These are phyloP conservation scores for Streptopelia turtur DNA, from an alignment of 2,797 vertebrate genomes.

Conservation along the genomic window DNA sequence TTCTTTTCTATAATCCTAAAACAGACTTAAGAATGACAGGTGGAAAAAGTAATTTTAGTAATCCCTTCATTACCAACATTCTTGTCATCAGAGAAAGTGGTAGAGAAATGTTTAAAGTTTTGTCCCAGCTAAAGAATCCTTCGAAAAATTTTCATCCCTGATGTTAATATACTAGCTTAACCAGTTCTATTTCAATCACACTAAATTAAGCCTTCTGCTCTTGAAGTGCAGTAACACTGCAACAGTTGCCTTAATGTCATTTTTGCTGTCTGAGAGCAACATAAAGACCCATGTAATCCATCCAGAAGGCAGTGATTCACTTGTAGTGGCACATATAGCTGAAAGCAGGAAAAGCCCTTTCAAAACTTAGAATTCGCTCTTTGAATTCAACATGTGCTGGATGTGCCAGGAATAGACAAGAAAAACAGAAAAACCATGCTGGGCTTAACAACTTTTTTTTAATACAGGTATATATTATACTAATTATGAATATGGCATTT, in stretches of 20 bases:
- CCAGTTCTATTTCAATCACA: background rate
- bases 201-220: background rate
- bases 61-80: slow-evolving; percentile 6
- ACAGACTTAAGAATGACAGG: slow-evolving; percentile 34
- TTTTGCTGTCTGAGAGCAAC: background rate
- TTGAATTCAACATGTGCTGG: background rate
- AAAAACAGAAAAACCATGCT: too few species aligned
- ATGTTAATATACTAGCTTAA: background rate
- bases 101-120: background rate
- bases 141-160: background rate
- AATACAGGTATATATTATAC: background rate
- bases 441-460: background rate
- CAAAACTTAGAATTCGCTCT: background rate
- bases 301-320: background rate
- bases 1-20: slow-evolving; percentile 39
- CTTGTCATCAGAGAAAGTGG: background rate
- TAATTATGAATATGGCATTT: background rate
- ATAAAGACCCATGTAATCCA: background rate
- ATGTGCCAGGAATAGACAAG: background rate
- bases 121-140: background rate
- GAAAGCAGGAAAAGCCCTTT: background rate
- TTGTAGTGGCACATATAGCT: background rate
- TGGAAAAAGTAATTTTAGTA: slow-evolving; percentile 44
- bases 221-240: background rate
- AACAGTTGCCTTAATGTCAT: background rate